Percentiles rank a stretch among this genome's conserved stretches.
phyloP scores from a whole-genome alignment of 2,888 invertebrate species.

The Latrodectus hesperus region DNA sequence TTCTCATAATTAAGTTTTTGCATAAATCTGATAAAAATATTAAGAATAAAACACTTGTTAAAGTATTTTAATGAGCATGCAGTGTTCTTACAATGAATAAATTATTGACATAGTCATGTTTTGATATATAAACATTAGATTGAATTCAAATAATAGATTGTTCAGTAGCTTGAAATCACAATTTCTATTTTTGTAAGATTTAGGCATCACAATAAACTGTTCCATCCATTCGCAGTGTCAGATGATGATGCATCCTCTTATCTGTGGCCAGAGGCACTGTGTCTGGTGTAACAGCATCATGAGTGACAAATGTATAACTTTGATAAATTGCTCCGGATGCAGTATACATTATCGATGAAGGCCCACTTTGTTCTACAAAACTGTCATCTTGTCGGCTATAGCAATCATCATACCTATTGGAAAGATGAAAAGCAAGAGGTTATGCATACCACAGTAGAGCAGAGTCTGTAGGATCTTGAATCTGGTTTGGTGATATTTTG shows the following conservation, averaged over 20 bases:
- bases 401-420: constrained; percentile 41
- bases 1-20: too few species aligned
- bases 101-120: too few species aligned
- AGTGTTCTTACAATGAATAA: too few species aligned
- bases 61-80: too few species aligned
- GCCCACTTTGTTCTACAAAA: constrained; percentile 36
- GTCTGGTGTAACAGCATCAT: constrained; percentile 39
- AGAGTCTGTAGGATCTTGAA: not conserved
- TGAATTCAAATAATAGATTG: not conserved
- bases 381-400: constrained; percentile 43
- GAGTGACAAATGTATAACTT: constrained; percentile 62
- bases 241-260: constrained; percentile 52
- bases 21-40: too few species aligned
- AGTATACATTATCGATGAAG: constrained; percentile 63
- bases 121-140: too few species aligned
- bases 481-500: too few species aligned
- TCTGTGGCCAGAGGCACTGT: constrained; percentile 24
- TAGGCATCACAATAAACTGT: constrained; percentile 60
- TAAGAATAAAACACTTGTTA: too few species aligned
- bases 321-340: constrained; percentile 65
- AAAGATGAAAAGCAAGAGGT: not conserved
- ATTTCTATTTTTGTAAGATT: not conserved
- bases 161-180: not conserved
- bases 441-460: not conserved
- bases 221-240: constrained; percentile 64